Evolutionary conservation across 2,113 vertebrate genomes (phyloP).

Genomic region (Hypocryptadius cinnamomeus): DNA sequence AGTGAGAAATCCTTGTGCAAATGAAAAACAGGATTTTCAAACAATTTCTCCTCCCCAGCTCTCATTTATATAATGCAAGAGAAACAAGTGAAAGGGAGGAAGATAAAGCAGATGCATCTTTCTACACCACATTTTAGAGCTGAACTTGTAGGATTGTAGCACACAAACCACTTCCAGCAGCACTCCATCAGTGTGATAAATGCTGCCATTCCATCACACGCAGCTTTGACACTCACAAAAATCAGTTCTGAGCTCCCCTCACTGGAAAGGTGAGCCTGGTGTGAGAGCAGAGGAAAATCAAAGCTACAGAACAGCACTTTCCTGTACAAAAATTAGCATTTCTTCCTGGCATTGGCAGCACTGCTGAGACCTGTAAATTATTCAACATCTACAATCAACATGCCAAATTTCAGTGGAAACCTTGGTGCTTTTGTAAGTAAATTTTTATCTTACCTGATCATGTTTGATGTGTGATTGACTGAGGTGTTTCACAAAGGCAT

Average conservation of each 20-base stretch:
- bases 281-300: neutral
- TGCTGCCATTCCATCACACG: neutral
- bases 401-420: neutral
- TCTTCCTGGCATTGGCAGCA: neutral
- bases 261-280: neutral
- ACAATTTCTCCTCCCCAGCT: conserved; percentile 2
- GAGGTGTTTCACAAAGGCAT: neutral
- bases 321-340: neutral
- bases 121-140: neutral
- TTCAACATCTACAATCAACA: neutral
- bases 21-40: neutral
- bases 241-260: neutral
- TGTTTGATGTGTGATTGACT: neutral
- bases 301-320: neutral
- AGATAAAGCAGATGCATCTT: neutral
- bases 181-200: neutral
- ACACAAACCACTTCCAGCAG: neutral
- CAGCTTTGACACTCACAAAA: neutral
- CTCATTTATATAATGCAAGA: neutral
- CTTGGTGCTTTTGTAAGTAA: neutral
- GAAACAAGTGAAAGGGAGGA: neutral
- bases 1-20: neutral
- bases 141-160: neutral
- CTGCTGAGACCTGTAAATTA: conserved; percentile 5
- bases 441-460: neutral